phyloP scores from a whole-genome alignment of 2,113 vertebrate species.

The Xiphophorus couchianus region DNA sequence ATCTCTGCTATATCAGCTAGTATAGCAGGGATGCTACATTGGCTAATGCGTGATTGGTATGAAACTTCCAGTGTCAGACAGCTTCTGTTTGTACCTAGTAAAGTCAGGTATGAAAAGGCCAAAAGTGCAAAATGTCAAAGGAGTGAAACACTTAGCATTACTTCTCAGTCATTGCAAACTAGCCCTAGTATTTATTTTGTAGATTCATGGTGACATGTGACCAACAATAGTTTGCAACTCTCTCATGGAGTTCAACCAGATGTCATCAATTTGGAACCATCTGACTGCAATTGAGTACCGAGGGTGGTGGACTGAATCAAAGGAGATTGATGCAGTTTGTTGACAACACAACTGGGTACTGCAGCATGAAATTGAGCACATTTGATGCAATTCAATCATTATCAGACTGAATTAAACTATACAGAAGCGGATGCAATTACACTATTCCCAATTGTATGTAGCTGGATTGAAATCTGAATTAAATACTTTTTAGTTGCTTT shows the following conservation, averaged over 20 bases:
- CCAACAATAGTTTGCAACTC: not conserved
- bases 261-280: not conserved
- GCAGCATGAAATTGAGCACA: not conserved
- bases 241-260: not conserved
- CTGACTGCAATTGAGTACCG: not conserved
- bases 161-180: not conserved
- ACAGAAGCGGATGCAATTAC: not conserved
- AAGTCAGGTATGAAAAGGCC: too few relatives aligned
- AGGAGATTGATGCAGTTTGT: not conserved
- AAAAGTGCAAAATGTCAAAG: too few relatives aligned
- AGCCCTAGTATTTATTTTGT: not conserved
- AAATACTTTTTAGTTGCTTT: not conserved
- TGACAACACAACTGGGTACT: not conserved
- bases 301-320: not conserved
- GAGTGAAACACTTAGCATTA: not conserved
- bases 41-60: not conserved
- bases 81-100: too few relatives aligned
- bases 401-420: not conserved
- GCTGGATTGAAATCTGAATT: not conserved
- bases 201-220: not conserved
- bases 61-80: too few relatives aligned
- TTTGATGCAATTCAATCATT: not conserved
- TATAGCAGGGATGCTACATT: too few relatives aligned
- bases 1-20: too few relatives aligned
- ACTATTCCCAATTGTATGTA: not conserved